Evolutionary conservation across 2,113 vertebrate species (phyloP).

Genomic region (Callochromis pleurospilus): DNA sequence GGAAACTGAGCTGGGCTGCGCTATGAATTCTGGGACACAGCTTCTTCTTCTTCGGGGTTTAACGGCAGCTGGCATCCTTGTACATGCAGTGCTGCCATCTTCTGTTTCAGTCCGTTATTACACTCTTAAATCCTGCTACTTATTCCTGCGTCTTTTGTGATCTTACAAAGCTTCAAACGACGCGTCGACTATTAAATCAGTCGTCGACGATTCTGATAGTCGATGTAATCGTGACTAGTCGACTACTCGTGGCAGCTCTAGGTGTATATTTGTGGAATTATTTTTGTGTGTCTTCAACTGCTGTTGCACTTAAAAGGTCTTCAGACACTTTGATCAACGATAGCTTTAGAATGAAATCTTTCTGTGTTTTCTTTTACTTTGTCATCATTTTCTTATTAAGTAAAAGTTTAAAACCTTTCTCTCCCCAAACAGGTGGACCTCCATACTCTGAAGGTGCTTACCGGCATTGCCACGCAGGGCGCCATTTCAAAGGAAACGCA

Average conservation of each 20-base stretch:
- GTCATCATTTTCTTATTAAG: background rate
- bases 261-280: background rate
- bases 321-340: background rate
- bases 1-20: too few species aligned
- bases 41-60: too few species aligned
- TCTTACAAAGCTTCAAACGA: too few species aligned
- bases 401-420: background rate
- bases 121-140: too few species aligned
- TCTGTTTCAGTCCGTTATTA: too few species aligned
- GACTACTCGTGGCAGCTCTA: background rate
- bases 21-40: too few species aligned
- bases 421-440: slow-evolving; percentile 85
- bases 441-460: slow-evolving; percentile 87
- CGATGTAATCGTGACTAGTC: too few species aligned
- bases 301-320: background rate
- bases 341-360: background rate
- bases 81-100: too few species aligned
- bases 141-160: rapidly evolving
- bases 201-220: too few species aligned
- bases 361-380: background rate
- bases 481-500: slow-evolving; percentile 92
- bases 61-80: too few species aligned
- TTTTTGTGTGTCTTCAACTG: background rate
- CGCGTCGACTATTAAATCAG: too few species aligned
- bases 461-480: slow-evolving; percentile 93